phyloP scores from a whole-genome alignment of 2,888 invertebrate genomes.

The Xestia c-nigrum region DNA sequence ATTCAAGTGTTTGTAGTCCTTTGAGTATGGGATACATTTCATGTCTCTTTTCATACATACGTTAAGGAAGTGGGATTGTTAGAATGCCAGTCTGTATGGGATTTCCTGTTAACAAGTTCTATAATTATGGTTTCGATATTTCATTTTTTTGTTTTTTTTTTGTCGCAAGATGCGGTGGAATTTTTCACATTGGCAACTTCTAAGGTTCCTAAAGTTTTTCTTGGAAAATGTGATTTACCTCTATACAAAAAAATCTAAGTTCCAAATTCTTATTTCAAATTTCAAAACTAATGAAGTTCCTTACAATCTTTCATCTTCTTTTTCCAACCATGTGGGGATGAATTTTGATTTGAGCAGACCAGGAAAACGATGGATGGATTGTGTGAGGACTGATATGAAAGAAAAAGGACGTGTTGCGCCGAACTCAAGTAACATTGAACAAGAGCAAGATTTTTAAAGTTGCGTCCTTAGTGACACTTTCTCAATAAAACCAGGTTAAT shows the following conservation, averaged over 20 bases:
- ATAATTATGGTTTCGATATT: background rate
- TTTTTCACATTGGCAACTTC: background rate
- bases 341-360: background rate
- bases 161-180: background rate
- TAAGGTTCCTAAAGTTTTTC: background rate
- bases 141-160: background rate
- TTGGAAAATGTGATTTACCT: too few species aligned
- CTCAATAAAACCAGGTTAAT: background rate
- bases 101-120: constrained; percentile 9
- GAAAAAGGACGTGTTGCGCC: too few species aligned
- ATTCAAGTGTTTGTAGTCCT: constrained; percentile 72
- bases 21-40: constrained; percentile 64
- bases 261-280: too few species aligned
- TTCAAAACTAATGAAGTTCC: background rate
- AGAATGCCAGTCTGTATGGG: background rate
- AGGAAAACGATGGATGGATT: too few species aligned
- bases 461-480: background rate
- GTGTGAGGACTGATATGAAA: too few species aligned
- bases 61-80: constrained; percentile 18
- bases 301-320: background rate
- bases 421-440: too few species aligned
- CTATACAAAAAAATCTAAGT: too few species aligned
- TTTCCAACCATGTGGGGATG: background rate
- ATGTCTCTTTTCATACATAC: constrained; percentile 36
- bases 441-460: background rate